Percentiles rank a stretch among this genome's conserved stretches.
phyloP scores from a whole-genome alignment of 2,113 vertebrate species.

The Trochalopteron elliotii region DNA sequence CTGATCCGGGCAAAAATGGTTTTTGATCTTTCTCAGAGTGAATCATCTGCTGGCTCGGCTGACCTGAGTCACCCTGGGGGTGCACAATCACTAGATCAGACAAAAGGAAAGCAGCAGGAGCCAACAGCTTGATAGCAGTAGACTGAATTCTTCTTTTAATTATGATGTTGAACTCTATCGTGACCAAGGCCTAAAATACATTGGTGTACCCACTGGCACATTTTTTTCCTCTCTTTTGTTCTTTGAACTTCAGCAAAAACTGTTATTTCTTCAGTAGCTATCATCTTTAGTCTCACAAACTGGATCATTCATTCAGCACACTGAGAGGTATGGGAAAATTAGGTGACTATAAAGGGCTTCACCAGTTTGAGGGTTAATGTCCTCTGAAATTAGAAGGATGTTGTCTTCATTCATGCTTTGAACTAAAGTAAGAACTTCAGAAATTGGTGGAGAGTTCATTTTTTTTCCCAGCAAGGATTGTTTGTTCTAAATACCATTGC shows the following conservation, averaged over 20 bases:
- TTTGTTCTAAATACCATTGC: neutral
- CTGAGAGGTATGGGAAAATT: neutral
- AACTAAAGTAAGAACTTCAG: neutral
- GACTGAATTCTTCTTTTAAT: neutral
- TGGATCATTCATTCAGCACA: neutral
- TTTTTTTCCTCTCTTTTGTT: neutral
- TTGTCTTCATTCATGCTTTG: neutral
- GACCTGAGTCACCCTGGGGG: neutral
- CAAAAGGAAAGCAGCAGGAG: constrained; percentile 2
- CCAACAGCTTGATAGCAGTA: neutral
- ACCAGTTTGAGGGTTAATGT: neutral
- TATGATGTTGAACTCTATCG: neutral
- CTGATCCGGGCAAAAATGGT: neutral
- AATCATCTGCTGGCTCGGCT: neutral
- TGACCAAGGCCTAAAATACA: neutral
- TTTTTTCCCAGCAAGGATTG: neutral
- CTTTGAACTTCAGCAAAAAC: neutral
- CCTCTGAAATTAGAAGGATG: neutral
- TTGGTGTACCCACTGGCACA: neutral
- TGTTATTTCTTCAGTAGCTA: neutral
- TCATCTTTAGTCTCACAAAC: neutral
- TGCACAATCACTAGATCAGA: neutral
- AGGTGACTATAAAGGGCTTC: neutral
- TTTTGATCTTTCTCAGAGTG: neutral
- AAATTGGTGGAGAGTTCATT: neutral